Conservation (phyloP, 2,888 invertebrate genomes). For the Philhelius pedissequus region DNA sequence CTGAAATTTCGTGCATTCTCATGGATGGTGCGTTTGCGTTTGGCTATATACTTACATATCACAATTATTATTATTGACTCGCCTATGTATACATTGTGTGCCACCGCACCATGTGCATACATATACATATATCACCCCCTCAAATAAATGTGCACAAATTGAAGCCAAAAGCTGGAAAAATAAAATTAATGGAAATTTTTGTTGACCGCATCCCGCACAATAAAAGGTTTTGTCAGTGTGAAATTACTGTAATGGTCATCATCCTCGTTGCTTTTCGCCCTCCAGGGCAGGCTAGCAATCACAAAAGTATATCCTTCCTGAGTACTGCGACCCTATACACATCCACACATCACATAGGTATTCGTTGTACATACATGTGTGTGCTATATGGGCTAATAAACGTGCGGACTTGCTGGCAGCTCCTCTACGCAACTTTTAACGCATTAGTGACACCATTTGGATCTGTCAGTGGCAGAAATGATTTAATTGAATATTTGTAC, state of each 20-base stretch:
- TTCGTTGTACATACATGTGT: background rate
- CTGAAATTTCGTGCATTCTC: too few relatives aligned
- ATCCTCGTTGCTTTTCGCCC: background rate
- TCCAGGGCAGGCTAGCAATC: background rate
- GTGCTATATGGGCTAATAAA: slow-evolving; percentile 57
- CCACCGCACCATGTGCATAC: background rate
- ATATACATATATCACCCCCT: slow-evolving; percentile 21
- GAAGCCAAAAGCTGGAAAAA: slow-evolving; percentile 36
- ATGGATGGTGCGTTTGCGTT: too few relatives aligned
- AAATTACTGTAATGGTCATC: slow-evolving; percentile 61
- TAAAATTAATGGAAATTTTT: slow-evolving; percentile 64
- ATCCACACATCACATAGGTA: background rate
- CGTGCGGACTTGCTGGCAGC: slow-evolving; percentile 40
- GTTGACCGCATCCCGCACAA: slow-evolving; percentile 57
- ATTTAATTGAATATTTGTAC: slow-evolving; percentile 64
- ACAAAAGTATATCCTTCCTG: background rate
- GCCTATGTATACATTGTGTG: background rate
- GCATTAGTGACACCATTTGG: slow-evolving; percentile 69
- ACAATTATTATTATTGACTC: background rate
- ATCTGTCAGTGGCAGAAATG: slow-evolving; percentile 68
- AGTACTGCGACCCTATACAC: slow-evolving; percentile 1
- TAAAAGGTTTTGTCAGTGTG: slow-evolving; percentile 66
- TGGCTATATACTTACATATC: too few relatives aligned
- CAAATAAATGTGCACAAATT: slow-evolving; percentile 1
- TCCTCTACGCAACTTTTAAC: slow-evolving; percentile 61